These are phyloP conservation scores for Cyphomyrmex costatus DNA, from an alignment of 1,140 invertebrate genomes.

Conservation along the genomic window DNA sequence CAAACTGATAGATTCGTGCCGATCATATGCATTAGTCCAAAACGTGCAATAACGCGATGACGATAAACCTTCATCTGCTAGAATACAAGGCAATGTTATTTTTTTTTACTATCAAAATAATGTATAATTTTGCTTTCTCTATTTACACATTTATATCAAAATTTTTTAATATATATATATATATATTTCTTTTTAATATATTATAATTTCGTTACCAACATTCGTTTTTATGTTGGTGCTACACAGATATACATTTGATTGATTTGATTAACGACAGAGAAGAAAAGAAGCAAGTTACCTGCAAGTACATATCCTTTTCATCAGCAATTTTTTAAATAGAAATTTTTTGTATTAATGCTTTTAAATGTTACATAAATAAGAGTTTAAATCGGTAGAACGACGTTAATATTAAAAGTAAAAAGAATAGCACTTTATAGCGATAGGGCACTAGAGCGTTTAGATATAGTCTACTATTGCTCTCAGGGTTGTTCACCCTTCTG, in stretches of 20 bases:
- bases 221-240: not conserved
- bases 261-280: not conserved
- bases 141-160: not conserved
- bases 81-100: conserved; percentile 75
- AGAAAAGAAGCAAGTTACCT: not conserved
- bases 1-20: conserved; percentile 97
- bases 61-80: conserved; percentile 96
- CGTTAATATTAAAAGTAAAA: not conserved
- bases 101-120: not conserved
- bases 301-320: conserved; percentile 11
- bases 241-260: not conserved
- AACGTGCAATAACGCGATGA: conserved; percentile 94
- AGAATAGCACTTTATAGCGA: not conserved
- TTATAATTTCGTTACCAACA: too few species aligned
- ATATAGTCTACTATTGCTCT: conserved; percentile 62
- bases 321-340: conserved; percentile 4
- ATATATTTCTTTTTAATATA: too few species aligned
- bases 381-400: not conserved
- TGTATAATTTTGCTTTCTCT: not conserved
- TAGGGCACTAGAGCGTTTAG: not conserved
- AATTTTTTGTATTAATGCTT: conserved; percentile 22
- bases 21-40: conserved; percentile 98
- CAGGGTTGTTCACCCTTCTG: conserved; percentile 84
- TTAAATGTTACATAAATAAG: not conserved
- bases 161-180: conserved; percentile 16